Percentiles rank a stretch among this genome's conserved stretches.
These are phyloP conservation scores for Caenorhabditis inopinata DNA, from an alignment of 1,140 invertebrate genomes.

Conservation along the genomic window DNA sequence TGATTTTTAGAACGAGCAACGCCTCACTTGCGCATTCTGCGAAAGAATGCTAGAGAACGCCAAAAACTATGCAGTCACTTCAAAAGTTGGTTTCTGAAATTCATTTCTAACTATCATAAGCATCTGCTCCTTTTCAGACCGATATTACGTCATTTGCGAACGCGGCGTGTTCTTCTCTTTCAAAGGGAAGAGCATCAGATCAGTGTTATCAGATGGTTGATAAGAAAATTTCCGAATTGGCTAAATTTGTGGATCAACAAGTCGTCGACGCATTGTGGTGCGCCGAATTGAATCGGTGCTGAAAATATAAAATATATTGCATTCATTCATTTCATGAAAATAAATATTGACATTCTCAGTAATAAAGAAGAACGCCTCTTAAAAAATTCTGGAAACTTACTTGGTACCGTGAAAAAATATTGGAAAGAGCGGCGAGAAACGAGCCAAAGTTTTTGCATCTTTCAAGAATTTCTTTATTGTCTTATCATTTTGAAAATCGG, in stretches of 20 bases:
- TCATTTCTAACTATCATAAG: not conserved
- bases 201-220: constrained; percentile 52
- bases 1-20: constrained; percentile 38
- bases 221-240: constrained; percentile 51
- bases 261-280: constrained; percentile 52
- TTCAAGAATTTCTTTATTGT: no score
- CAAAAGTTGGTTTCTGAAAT: constrained; percentile 36
- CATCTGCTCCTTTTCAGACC: constrained; percentile 42
- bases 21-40: constrained; percentile 53
- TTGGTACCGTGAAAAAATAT: no score
- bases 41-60: constrained; percentile 53
- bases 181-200: constrained; percentile 38
- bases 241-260: constrained; percentile 53
- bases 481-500: no score
- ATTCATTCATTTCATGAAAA: not conserved
- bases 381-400: no score
- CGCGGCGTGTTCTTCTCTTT: constrained; percentile 44
- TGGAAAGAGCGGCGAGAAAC: no score
- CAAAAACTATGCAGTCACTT: constrained; percentile 51
- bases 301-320: not conserved
- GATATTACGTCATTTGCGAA: constrained; percentile 53
- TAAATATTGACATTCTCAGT: no score
- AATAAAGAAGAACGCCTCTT: no score
- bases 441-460: no score
- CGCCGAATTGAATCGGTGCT: constrained; percentile 42